Base-by-base conservation (phyloP, 2,113 vertebrate genomes). In the Ciconia maguari region DNA sequence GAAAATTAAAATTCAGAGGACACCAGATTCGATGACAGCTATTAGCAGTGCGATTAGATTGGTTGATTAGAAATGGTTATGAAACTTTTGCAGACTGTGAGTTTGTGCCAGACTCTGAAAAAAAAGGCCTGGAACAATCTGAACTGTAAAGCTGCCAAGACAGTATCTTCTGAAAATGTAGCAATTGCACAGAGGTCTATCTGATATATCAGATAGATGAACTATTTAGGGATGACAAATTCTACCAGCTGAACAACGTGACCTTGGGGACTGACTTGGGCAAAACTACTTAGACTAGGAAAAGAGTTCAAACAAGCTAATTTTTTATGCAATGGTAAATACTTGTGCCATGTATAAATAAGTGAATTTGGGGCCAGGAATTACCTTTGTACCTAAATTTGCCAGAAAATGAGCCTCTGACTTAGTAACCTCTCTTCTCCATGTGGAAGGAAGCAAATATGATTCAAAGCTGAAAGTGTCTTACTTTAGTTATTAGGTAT, bases 1-100 rank as follows among this genome's bases (percentile, higher is more conserved):
- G 36, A 90, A 95, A 96, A 94, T 79, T 83, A 79, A 87, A 91
- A 96, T 87, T 81, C 58, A 90, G 55, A 86, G 26, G 85, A 90
- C 57, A 79, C 7, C 2, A 6, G 90, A 83, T 86, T 82, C 55
- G 83, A 51, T 66, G 51, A 42, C 68, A 77, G 32, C 21, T 54
- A 58, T 80, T 92, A 86, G 49, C 42, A 86, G 25, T 30, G 36
- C 26, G 86, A 87, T 92, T 88, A 88, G 62, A 34, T 16, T 70
- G 22, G 51, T 64, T 82, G 42, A 84, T 93, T 61, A 90, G 25
- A 93, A 93, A 83, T 46, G 13, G 46, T 75, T 80, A 64, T 69
- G 38, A 34, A 74, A 54, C 11, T 74, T 78, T 81, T 85, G 55
- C 64, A 89, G n/a, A 52, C 29, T 58, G 16, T 1, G 4, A 89